Evolutionary conservation across 2,113 vertebrate genomes (phyloP), one percentile per base, ranked within the genome.

Genomic region (Verasper variegatus): DNA sequence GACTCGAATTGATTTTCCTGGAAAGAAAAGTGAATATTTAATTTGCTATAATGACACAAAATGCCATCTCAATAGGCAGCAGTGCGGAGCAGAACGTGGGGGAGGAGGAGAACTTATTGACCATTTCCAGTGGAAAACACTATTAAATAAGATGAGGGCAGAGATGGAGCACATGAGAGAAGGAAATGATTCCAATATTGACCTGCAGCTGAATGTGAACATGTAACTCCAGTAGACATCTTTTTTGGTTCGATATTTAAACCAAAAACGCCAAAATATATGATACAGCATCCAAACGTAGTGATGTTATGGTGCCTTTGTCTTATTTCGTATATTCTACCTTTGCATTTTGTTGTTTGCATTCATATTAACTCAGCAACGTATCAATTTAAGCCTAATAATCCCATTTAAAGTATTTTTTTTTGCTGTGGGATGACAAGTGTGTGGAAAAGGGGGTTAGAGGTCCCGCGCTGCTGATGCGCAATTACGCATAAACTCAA

Each of bases 401-500:
- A 74, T 65, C n/a, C 26, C 45, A 12, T 68, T 40, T 8, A 54
- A 55, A 42, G 56, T 35, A 10, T 54, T 21, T 20, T 70, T 61
- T 70, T 61, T 67, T n/a, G 5, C 60, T 1, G 3, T 2, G 24
- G 60, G 35, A 20, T 4, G n/a, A 63, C 17, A 78, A 63, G 45
- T 66, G 52, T 45, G 54, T 8, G 58, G 35, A 61, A 71, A 10
- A 20, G 12, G 9, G 51, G 55, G 47, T 24, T 58, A 2, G 23
- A 23, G 15, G 52, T 17, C 8, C 24, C 40, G 18, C 21, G 61
- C 26, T 18, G 7, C 27, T 45, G 65, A 61, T 71, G 81, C 78
- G 77, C 62, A 85, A 87, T 84, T 84, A 20, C 15, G 47, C 47
- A 51, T 8, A 51, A 51, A 51, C 47, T 51, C 47, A 4, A 18